Evolutionary conservation across 2,113 vertebrate genomes (phyloP).

Genomic region (Oryzias curvinotus): DNA sequence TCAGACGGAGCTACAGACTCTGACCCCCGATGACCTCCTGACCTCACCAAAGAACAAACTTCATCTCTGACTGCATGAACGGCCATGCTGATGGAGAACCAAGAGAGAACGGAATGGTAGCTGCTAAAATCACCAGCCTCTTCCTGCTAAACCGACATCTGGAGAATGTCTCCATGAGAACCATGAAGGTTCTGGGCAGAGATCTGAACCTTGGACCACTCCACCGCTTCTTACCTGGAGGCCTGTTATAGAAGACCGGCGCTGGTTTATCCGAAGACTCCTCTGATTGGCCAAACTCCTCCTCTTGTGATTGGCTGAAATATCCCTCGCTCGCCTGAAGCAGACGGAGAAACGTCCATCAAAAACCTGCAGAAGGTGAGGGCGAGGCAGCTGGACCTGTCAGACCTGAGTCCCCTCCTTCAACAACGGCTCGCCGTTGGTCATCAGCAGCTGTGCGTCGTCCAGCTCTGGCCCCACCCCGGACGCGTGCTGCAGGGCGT

Average conservation of each 20-base stretch:
- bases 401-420: conserved; percentile 90
- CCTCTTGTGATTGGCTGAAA: conserved; percentile 96
- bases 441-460: conserved; percentile 85
- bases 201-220: not conserved
- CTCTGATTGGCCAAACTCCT: conserved; percentile 88
- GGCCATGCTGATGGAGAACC: too few species aligned
- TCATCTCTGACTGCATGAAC: too few species aligned
- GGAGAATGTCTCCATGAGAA: too few species aligned
- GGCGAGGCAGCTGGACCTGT: not conserved
- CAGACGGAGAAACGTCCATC: not conserved
- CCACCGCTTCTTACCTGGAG: conserved; percentile 82
- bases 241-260: conserved; percentile 93
- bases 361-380: not conserved
- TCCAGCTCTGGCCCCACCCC: conserved; percentile 67
- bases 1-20: too few species aligned
- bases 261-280: conserved; percentile 88
- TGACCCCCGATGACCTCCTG: too few species aligned
- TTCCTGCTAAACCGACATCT: too few species aligned
- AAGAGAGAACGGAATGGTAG: too few species aligned
- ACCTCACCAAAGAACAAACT: too few species aligned
- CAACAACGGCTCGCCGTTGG: conserved; percentile 90
- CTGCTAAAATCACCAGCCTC: too few species aligned
- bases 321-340: conserved; percentile 91
- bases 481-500: conserved; percentile 81
- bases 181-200: too few species aligned